Conservation (phyloP, 1,140 invertebrate genomes). For the Pollicipes pollicipes region DNA sequence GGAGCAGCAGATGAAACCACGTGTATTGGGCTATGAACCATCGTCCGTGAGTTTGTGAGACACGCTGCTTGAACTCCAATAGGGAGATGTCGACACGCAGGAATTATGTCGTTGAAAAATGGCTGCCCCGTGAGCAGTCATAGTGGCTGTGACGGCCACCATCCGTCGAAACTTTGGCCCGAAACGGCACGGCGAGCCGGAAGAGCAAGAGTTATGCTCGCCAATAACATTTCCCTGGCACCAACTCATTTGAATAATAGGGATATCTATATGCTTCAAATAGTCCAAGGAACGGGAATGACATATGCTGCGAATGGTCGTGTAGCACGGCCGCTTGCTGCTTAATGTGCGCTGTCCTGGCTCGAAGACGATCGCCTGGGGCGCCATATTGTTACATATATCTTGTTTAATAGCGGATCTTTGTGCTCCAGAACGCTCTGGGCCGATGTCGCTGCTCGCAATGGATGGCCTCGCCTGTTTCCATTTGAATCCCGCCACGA, state of each 20-base stretch:
- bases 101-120: not conserved
- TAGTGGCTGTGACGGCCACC: not conserved
- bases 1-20: too few relatives aligned
- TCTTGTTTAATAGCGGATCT: not conserved
- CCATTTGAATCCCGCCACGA: not conserved
- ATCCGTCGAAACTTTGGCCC: not conserved
- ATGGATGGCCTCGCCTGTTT: not conserved
- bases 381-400: not conserved
- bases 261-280: slow-evolving; percentile 2
- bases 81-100: too few relatives aligned
- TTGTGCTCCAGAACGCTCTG: not conserved
- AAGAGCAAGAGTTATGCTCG: not conserved
- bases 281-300: not conserved
- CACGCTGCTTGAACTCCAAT: too few relatives aligned
- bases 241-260: not conserved
- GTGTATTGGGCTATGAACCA: too few relatives aligned
- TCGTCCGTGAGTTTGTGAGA: too few relatives aligned
- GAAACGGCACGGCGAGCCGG: not conserved
- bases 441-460: not conserved
- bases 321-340: not conserved
- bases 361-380: not conserved
- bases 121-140: not conserved
- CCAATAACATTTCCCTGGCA: not conserved
- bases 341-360: not conserved
- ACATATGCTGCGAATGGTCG: not conserved